Percentiles rank a stretch among this genome's conserved stretches.
phyloP scores from a whole-genome alignment of 1,140 invertebrate genomes.

The Oryzaephilus surinamensis region DNA sequence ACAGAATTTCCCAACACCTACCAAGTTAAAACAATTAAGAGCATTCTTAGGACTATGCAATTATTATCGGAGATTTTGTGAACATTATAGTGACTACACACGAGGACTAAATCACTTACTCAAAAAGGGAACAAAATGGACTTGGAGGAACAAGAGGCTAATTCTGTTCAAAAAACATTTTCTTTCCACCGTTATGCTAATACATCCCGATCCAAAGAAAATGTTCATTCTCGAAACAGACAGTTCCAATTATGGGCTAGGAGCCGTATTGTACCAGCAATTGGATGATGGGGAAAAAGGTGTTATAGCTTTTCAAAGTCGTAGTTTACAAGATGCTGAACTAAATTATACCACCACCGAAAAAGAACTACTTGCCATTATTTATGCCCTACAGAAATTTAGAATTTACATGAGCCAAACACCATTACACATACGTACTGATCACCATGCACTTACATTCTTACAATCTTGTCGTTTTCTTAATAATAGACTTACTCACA shows the following conservation, averaged over 20 bases:
- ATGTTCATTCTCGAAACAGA: conserved; percentile 25
- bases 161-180: conserved; percentile 13
- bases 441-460: conserved; percentile 38
- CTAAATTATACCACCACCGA: too few species aligned
- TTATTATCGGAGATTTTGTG: conserved; percentile 32
- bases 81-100: conserved; percentile 16
- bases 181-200: conserved; percentile 16
- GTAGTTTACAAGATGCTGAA: conserved; percentile 14
- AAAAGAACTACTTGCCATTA: too few species aligned
- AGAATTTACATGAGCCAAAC: conserved; percentile 20
- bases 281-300: conserved; percentile 7
- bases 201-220: conserved; percentile 18
- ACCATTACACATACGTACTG: conserved; percentile 33
- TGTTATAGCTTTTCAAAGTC: conserved; percentile 18
- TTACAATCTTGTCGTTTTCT: conserved; percentile 32
- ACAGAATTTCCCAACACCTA: conserved; percentile 25
- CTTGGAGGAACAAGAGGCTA: conserved; percentile 2
- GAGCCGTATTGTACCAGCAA: conserved; percentile 19
- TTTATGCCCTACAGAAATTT: conserved; percentile 28
- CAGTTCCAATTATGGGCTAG: too few species aligned
- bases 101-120: conserved; percentile 24
- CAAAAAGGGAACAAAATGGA: conserved; percentile 13
- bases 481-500: conserved; percentile 32
- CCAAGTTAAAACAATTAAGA: conserved; percentile 30
- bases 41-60: conserved; percentile 31